Conservation (phyloP, 1,140 invertebrate species). For the Lineus longissimus region DNA sequence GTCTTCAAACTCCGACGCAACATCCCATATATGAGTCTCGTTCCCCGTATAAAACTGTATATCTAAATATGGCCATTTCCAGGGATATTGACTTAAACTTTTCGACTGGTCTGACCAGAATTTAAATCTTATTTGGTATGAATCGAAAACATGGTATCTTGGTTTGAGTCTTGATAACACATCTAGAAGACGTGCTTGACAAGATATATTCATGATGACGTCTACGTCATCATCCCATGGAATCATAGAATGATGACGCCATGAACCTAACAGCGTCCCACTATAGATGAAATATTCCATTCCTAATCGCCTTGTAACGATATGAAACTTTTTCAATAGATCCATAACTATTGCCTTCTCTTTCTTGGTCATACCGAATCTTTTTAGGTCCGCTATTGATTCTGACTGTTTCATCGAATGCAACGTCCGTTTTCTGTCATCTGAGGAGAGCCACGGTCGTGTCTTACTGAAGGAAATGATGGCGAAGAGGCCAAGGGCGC, state of each 20-base stretch:
- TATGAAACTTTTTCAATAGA: not conserved
- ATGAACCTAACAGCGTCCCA: slow-evolving; percentile 4
- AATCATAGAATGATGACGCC: not conserved
- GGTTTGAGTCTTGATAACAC: not conserved
- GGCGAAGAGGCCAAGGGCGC: too few species aligned
- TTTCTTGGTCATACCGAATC: not conserved
- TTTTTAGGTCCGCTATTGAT: too few species aligned
- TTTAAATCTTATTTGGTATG: slow-evolving; percentile 2
- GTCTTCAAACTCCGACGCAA: not conserved
- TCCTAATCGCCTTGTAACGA: not conserved
- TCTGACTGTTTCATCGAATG: too few species aligned
- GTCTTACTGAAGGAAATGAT: too few species aligned
- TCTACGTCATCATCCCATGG: slow-evolving; percentile 6
- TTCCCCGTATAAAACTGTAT: not conserved
- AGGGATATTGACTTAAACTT: not conserved
- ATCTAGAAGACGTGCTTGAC: not conserved
- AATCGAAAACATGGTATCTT: not conserved
- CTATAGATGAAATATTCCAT: not conserved
- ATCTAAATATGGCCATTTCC: slow-evolving; percentile 4
- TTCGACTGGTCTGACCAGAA: not conserved
- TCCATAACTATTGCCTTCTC: not conserved
- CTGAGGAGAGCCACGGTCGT: too few species aligned
- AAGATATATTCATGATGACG: not conserved
- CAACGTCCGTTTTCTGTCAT: too few species aligned
- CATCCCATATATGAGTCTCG: not conserved